phyloP scores from a whole-genome alignment of 2,113 vertebrate species.

The Reinhardtius hippoglossoides region DNA sequence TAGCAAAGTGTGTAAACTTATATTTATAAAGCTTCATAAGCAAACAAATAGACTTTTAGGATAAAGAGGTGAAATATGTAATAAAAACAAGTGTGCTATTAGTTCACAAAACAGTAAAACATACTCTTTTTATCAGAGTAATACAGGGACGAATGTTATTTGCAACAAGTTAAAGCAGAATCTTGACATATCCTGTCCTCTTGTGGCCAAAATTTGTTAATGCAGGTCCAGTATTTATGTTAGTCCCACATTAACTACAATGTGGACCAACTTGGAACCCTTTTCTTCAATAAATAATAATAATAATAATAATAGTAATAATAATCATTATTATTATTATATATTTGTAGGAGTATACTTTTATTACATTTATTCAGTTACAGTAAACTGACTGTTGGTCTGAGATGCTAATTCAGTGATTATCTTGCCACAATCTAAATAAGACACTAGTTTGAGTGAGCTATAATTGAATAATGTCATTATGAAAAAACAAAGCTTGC shows the following conservation, averaged over 20 bases:
- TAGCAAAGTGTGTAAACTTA: too few relatives aligned
- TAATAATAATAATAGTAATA: too few relatives aligned
- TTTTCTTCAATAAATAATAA: background rate
- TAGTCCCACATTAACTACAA: background rate
- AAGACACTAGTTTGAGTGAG: background rate
- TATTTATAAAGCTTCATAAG: too few relatives aligned
- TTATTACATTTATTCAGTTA: background rate
- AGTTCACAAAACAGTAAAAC: background rate
- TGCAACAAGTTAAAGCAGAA: background rate
- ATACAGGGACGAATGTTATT: background rate
- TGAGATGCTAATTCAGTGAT: background rate
- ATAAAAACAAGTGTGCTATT: background rate
- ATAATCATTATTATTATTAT: too few relatives aligned
- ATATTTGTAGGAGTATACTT: background rate
- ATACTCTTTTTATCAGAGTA: too few relatives aligned
- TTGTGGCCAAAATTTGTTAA: slow-evolving; percentile 1
- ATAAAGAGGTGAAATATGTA: background rate
- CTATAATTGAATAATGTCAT: background rate
- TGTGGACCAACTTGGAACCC: background rate
- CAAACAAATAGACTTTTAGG: too few relatives aligned
- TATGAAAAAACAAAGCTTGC: too few relatives aligned
- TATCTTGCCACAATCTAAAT: too few relatives aligned
- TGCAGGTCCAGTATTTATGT: background rate
- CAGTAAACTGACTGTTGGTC: too few relatives aligned
- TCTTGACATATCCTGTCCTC: slow-evolving; percentile 19